phyloP scores from a whole-genome alignment of 2,113 vertebrate genomes.

The Bothrops jararaca region DNA sequence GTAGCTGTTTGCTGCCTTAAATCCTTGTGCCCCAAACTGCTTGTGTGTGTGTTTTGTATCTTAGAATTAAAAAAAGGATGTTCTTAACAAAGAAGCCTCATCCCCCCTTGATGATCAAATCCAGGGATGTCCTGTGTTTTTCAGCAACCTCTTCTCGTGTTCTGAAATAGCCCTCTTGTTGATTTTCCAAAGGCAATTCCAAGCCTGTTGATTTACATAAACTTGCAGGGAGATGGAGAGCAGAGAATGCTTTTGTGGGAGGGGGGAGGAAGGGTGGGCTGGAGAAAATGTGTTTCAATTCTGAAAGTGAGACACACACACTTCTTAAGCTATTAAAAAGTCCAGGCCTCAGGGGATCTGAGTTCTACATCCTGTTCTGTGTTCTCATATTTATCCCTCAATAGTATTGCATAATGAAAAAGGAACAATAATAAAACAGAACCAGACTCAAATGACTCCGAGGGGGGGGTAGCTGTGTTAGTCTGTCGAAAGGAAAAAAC shows the following conservation, averaged over 20 bases:
- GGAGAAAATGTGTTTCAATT: background rate
- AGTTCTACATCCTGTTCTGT: slow-evolving; percentile 20
- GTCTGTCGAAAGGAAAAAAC: background rate
- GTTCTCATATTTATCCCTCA: background rate
- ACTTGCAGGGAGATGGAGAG: slow-evolving; percentile 13
- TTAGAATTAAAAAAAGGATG: background rate
- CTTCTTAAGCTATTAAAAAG: slow-evolving; percentile 17
- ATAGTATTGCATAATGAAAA: background rate
- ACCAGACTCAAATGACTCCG: background rate
- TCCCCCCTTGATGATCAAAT: background rate
- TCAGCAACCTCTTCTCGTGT: background rate
- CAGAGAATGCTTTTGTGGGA: slow-evolving; percentile 11
- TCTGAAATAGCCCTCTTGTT: slow-evolving; percentile 16
- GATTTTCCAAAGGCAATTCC: accelerated
- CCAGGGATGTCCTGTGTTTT: slow-evolving; percentile 2
- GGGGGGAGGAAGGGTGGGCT: background rate
- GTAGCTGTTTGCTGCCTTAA: background rate
- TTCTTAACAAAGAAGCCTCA: background rate
- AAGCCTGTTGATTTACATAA: background rate
- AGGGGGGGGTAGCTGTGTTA: background rate
- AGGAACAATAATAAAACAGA: background rate
- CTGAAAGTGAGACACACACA: background rate
- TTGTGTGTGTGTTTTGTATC: background rate
- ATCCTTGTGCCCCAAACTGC: background rate
- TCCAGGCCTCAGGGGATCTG: slow-evolving; percentile 6